Base-by-base conservation (phyloP, 2,797 vertebrate species). In the Antrozous pallidus region DNA sequence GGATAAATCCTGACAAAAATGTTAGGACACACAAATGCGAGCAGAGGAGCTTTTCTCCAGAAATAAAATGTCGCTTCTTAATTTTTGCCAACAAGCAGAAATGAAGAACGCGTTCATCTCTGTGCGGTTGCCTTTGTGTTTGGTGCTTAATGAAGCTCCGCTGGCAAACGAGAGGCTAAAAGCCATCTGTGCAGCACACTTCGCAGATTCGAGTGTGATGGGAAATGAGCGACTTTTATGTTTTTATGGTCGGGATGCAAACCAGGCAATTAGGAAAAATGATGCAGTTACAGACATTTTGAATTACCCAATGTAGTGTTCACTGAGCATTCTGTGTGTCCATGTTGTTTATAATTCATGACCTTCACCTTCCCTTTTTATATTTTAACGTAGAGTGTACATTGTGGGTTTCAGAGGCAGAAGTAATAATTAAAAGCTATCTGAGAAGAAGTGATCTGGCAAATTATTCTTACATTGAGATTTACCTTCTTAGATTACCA, bases 71-170 rank as follows among this genome's bases (percentile, higher is more conserved):
- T 17, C 54, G 11, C 12, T 61, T 83, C 31, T 88, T 86, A 42
- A 88, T 82, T 84, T 88, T 92, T 85, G 31, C 81, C 65, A 95
- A 85, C 69, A 90, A 90, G n/a, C 47, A 67, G 88, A 96, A 38
- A 56, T 69, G 78, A 94, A 94, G 70, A 93, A 65, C 24, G 8
- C 12, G 51, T 83, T 47, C 26, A 1, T 38, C 17, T 73, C 75
- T 51, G 6, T 47, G 42, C 45, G n/a, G 0, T 36, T 95, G 91
- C 67, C 75, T 95, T 96, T 94, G 78, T 85, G 36, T 88, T 90
- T 86, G 51, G 77, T 95, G 40, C 42, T 96, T 96, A 95, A 90
- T 95, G 90, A 96, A 58, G 47, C 26, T 56, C 28, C n/a, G 85
- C 51, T 92, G 88, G 58, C 81, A 86, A 86, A 69, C 8, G 74